Percentiles rank a stretch among this genome's conserved stretches.
phyloP scores from a whole-genome alignment of 2,797 vertebrate species.

The Monodelphis domestica region DNA sequence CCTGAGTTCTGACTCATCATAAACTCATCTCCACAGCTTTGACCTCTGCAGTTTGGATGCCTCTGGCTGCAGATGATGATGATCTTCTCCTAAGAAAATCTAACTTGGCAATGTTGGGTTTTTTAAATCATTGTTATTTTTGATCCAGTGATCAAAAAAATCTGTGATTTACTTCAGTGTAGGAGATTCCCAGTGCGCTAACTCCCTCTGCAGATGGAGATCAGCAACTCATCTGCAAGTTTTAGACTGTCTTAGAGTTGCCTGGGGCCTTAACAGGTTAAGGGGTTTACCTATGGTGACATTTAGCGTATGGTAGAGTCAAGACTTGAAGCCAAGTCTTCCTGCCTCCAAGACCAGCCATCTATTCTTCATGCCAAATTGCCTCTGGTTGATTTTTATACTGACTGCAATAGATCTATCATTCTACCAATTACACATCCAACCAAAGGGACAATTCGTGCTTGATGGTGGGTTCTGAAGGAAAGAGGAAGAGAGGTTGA shows the following conservation, averaged over 20 bases:
- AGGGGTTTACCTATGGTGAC: not conserved
- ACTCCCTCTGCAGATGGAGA: not conserved
- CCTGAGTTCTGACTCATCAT: not conserved
- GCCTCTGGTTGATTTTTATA: not conserved
- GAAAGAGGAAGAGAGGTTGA: not conserved
- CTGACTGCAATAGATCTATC: not conserved
- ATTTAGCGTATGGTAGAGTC: not conserved
- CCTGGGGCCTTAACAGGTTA: too few relatives aligned
- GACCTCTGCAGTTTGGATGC: not conserved
- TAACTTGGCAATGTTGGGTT: not conserved
- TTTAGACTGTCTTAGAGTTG: not conserved
- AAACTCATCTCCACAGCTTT: not conserved
- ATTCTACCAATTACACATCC: not conserved
- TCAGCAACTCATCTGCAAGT: not conserved
- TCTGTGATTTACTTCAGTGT: not conserved
- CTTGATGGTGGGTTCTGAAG: not conserved
- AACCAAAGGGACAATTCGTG: not conserved
- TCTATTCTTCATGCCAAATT: not conserved
- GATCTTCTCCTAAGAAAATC: not conserved
- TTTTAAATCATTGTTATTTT: not conserved
- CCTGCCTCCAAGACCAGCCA: not conserved
- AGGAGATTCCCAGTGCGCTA: not conserved
- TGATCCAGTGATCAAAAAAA: not conserved
- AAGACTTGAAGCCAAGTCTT: not conserved
- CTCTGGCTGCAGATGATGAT: not conserved